Conservation (phyloP, 2,888 invertebrate genomes). For the Tiphia femorata region DNA sequence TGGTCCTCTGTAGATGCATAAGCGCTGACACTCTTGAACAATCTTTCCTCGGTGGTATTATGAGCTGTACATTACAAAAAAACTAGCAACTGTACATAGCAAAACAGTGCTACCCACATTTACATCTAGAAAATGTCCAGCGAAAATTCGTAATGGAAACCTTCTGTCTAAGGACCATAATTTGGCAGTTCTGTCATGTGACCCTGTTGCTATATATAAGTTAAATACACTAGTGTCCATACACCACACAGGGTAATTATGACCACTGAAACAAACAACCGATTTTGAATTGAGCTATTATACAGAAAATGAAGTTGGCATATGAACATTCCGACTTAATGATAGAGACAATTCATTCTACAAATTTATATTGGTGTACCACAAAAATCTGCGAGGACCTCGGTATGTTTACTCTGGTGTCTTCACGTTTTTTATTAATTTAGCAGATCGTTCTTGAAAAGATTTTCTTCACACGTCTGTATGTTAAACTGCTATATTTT, state of each 20-base stretch:
- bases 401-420: too few species aligned
- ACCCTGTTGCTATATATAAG: conserved; percentile 82
- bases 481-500: too few species aligned
- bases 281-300: too few species aligned
- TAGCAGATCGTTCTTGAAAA: too few species aligned
- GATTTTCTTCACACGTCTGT: too few species aligned
- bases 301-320: too few species aligned
- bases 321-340: too few species aligned
- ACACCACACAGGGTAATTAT: conserved; percentile 92
- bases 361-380: too few species aligned
- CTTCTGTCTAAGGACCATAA: conserved; percentile 87
- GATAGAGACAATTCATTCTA: too few species aligned
- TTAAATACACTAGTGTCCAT: conserved; percentile 79
- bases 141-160: conserved; percentile 85
- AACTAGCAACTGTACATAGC: not conserved
- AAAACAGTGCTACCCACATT: conserved; percentile 72
- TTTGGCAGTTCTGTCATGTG: conserved; percentile 84
- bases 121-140: conserved; percentile 90
- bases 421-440: too few species aligned
- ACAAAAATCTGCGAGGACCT: too few species aligned
- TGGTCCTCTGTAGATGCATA: too few species aligned
- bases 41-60: not conserved
- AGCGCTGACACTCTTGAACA: not conserved
- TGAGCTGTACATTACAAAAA: not conserved
- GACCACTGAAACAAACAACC: conserved; percentile 76